These are phyloP conservation scores for Limenitis camilla DNA, from an alignment of 2,888 invertebrate species.

Conservation along the genomic window DNA sequence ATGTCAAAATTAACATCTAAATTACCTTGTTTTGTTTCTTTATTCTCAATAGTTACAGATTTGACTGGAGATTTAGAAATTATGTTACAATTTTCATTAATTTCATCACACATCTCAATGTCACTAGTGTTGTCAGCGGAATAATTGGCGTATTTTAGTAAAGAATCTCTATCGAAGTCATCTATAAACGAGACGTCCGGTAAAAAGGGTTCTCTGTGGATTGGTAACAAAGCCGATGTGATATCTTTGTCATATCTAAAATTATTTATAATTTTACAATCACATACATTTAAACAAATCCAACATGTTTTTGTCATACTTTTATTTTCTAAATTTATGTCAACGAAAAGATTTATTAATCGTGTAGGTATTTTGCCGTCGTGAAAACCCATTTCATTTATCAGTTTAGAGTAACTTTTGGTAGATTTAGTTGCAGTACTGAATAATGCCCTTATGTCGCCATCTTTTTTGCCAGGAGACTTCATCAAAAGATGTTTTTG, in stretches of 20 bases:
- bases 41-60: constrained; percentile 17
- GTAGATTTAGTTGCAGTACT: constrained; percentile 62
- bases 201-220: constrained; percentile 37
- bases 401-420: constrained; percentile 60
- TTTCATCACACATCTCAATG: too few relatives aligned
- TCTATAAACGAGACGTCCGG: constrained; percentile 53
- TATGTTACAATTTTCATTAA: too few relatives aligned
- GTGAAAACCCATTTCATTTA: constrained; percentile 55
- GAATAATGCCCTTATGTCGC: constrained; percentile 75
- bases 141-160: constrained; percentile 36
- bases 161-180: constrained; percentile 40
- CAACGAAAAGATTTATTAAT: constrained; percentile 59
- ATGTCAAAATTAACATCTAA: constrained; percentile 54
- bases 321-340: constrained; percentile 57
- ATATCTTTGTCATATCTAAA: constrained; percentile 28
- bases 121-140: too few relatives aligned
- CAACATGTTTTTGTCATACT: constrained; percentile 45
- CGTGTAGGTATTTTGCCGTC: constrained; percentile 49
- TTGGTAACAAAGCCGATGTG: constrained; percentile 24
- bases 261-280: constrained; percentile 47
- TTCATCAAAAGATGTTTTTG: constrained; percentile 36
- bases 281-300: constrained; percentile 58
- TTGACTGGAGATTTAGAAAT: constrained; percentile 32
- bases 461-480: constrained; percentile 56
- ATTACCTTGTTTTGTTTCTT: constrained; percentile 6